Conservation (phyloP, 2,888 invertebrate species). For the Polydrusus cervinus region DNA sequence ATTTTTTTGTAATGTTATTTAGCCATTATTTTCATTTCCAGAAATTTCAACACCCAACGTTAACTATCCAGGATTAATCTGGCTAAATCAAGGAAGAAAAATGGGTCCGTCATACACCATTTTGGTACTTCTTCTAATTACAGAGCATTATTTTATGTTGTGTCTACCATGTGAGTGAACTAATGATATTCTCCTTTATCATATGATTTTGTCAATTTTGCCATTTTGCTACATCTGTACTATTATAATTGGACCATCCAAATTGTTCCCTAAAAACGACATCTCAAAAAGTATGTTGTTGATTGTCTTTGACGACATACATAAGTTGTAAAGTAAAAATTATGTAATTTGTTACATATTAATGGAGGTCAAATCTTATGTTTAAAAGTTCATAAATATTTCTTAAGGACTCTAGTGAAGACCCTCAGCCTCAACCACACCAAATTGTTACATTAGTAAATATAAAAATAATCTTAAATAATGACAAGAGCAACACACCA, state of each 20-base stretch:
- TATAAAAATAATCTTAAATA: too few relatives aligned
- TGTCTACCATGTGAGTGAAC: neutral
- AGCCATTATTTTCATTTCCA: constrained; percentile 69
- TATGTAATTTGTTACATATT: neutral
- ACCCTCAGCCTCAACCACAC: too few relatives aligned
- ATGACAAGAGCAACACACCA: too few relatives aligned
- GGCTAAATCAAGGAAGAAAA: constrained; percentile 68
- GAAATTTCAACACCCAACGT: constrained; percentile 83
- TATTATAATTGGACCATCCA: too few relatives aligned
- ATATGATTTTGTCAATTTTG: neutral
- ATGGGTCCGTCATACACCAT: constrained; percentile 48
- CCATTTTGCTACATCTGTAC: too few relatives aligned
- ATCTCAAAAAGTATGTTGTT: too few relatives aligned
- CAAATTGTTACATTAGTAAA: too few relatives aligned
- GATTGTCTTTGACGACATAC: too few relatives aligned
- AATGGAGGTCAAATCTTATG: neutral
- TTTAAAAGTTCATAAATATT: too few relatives aligned
- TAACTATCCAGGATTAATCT: constrained; percentile 79
- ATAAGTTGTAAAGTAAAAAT: too few relatives aligned
- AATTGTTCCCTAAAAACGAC: too few relatives aligned
- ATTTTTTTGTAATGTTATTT: neutral
- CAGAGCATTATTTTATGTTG: constrained; percentile 4
- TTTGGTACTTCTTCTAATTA: constrained; percentile 36
- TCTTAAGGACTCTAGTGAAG: too few relatives aligned
- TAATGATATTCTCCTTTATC: neutral